These are phyloP conservation scores for Apotomis capreana DNA, from an alignment of 2,888 invertebrate species.

Conservation along the genomic window DNA sequence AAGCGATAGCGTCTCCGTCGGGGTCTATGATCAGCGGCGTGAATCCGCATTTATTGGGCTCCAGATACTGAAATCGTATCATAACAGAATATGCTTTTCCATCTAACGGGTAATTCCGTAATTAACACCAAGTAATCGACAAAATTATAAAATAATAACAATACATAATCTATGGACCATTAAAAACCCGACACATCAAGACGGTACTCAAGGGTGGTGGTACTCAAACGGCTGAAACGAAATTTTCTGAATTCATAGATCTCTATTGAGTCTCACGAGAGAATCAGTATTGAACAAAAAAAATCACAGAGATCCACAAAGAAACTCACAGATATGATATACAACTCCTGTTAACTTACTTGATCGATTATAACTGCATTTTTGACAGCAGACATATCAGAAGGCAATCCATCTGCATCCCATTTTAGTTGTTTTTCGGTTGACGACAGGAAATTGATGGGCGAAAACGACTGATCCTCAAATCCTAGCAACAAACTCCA, in stretches of 20 bases:
- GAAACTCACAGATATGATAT: not conserved
- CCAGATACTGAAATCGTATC: slow-evolving; percentile 56
- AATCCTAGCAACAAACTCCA: slow-evolving; percentile 79
- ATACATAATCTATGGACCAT: too few species aligned
- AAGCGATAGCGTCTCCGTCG: slow-evolving; percentile 90
- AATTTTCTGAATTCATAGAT: too few species aligned
- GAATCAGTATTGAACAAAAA: too few species aligned
- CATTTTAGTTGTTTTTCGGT: slow-evolving; percentile 89
- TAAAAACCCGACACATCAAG: too few species aligned
- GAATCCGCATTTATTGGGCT: slow-evolving; percentile 76
- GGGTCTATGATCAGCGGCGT: slow-evolving; percentile 95
- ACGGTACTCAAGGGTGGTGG: too few species aligned
- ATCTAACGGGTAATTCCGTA: not conserved
- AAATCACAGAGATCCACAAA: too few species aligned
- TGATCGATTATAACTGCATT: slow-evolving; percentile 91
- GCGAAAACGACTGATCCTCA: slow-evolving; percentile 66
- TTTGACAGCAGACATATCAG: slow-evolving; percentile 90
- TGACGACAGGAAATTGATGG: slow-evolving; percentile 69
- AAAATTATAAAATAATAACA: too few species aligned
- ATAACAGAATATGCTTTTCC: too few species aligned
- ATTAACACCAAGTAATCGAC: not conserved
- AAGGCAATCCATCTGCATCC: slow-evolving; percentile 93
- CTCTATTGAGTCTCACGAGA: too few species aligned
- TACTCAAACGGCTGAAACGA: too few species aligned
- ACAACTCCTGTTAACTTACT: slow-evolving; percentile 66